Evolutionary conservation across 2,888 invertebrate genomes (phyloP).

Genomic region (Cephonodes hylas): DNA sequence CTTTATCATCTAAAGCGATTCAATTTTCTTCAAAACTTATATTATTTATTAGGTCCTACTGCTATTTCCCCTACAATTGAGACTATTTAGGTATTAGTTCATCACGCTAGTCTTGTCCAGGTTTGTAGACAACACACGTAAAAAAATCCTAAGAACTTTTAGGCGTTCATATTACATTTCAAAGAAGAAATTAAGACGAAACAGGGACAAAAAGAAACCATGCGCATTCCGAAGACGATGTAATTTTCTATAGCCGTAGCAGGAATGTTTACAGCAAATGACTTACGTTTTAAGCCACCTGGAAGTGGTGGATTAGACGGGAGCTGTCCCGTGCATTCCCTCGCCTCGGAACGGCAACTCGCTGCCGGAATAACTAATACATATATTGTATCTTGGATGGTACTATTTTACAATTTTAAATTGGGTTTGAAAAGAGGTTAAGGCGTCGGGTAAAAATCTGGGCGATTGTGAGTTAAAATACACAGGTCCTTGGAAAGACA

Average conservation of each 20-base stretch:
- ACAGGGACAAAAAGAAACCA: background rate
- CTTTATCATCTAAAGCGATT: no score
- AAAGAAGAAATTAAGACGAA: background rate
- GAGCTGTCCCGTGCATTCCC: background rate
- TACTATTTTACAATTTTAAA: background rate
- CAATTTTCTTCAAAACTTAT: no score
- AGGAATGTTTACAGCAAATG: background rate
- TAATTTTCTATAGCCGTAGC: background rate
- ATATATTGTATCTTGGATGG: background rate
- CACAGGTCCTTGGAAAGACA: no score
- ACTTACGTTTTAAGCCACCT: background rate
- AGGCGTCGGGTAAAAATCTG: no score
- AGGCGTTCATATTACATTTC: no score
- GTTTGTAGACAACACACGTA: background rate
- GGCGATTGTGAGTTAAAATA: no score
- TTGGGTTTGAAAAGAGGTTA: background rate
- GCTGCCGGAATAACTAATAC: background rate
- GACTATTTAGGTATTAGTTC: no score
- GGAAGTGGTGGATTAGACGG: slow-evolving; percentile 2
- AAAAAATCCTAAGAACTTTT: no score
- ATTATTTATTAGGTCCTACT: no score
- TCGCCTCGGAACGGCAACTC: no score
- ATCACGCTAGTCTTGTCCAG: no score
- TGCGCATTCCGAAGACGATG: background rate
- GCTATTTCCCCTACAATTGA: no score